Evolutionary conservation across 2,797 vertebrate genomes (phyloP), one percentile per base, ranked within the genome.

Genomic region (Enteromius trimaculatus): DNA sequence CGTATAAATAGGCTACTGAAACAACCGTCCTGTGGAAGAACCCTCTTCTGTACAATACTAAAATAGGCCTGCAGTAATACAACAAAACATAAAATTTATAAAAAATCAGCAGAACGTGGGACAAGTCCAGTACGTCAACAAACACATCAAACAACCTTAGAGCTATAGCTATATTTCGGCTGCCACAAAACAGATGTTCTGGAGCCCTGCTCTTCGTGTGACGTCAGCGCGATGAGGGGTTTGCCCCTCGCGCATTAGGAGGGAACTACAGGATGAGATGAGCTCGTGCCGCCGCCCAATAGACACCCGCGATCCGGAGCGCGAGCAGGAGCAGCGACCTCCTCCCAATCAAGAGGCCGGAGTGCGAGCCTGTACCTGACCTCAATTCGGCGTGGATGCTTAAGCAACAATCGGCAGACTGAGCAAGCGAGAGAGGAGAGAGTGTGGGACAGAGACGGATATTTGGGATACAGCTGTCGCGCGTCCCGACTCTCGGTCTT

Each of bases 241-340:
- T 77, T 64, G 77, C 62, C 79, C 80, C 84, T 79, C 87, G 76
- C 84, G 87, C 82, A 39, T 72, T 72, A 86, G 90, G 91, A 91
- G 91, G 89, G 90, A 84, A 89, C 89, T 85, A 89, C 89, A 91
- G 90, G 90, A 92, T 93, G 94, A 93, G 92, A 92, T 88, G 75
- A 93, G 90, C 94, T 90, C 90, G 88, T 86, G 86, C 91, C 93
- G 87, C 93, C 93, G 93, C 95, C 94, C 94, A 94, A 88, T 93
- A 94, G 92, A 93, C 91, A 90, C 72, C 89, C 88, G 92, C 92
- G 92, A 90, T 86, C 92, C 90, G 89, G 93, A 91, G 92, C 92
- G 92, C 89, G 89, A 90, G 89, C 92, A 85, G 87, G 92, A 71
- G 55, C 55, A 23, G 55, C 91, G 88, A 92, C 93, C 91, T 92